A percentile compares a stretch with the other conserved stretches of the same genome.
phyloP scores from a whole-genome alignment of 2,797 vertebrate species.

The Steatocranus sp. region DNA sequence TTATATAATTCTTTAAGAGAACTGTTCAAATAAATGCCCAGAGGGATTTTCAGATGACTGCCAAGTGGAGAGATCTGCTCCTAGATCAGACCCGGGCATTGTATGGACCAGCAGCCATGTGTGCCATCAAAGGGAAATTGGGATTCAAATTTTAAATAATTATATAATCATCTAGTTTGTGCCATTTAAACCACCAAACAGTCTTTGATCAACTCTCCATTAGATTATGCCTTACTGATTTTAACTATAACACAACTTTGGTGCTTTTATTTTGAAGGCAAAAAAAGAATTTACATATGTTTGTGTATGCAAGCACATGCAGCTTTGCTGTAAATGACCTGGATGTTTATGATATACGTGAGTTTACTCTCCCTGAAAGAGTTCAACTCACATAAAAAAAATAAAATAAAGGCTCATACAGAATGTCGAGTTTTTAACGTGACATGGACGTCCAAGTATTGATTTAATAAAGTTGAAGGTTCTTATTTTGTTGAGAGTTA shows the following conservation, averaged over 20 bases:
- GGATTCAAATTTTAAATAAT: neutral
- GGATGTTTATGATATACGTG: rapidly evolving
- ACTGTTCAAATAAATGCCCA: neutral
- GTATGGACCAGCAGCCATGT: neutral
- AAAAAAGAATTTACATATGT: neutral
- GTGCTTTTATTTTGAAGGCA: neutral
- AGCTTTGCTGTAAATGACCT: neutral
- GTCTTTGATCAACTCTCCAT: neutral
- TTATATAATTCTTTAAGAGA: neutral
- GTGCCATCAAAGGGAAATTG: neutral
- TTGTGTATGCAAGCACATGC: neutral
- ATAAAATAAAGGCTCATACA: rapidly evolving
- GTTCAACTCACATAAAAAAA: neutral
- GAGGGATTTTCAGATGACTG: neutral
- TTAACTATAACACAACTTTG: neutral
- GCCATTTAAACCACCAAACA: neutral
- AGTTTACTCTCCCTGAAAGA: neutral
- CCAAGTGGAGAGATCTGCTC: neutral
- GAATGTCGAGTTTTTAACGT: neutral
- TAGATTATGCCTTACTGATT: rapidly evolving
- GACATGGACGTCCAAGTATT: rapidly evolving
- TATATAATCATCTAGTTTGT: neutral
- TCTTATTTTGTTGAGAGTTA: neutral
- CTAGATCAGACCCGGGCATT: neutral
- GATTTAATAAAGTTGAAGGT: neutral